Evolutionary conservation across 2,797 vertebrate species (phyloP).

Genomic region (Siniperca undulata): DNA sequence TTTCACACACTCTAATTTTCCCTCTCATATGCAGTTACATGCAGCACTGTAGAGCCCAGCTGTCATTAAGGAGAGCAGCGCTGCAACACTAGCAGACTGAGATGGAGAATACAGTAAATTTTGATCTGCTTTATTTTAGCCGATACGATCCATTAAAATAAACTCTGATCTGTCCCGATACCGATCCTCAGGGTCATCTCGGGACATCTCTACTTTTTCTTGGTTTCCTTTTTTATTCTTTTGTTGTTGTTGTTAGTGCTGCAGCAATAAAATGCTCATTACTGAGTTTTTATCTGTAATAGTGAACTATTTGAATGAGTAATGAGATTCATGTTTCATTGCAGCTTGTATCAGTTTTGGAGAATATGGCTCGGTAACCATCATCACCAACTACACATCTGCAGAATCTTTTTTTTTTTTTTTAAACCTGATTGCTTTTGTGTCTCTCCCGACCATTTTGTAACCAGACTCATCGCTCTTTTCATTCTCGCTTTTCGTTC

Average conservation of each 20-base stretch:
- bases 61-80: background rate
- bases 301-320: constrained; percentile 6
- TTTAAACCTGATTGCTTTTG: constrained; percentile 27
- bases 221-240: too few species aligned
- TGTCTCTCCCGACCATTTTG: constrained; percentile 46
- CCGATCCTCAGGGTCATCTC: background rate
- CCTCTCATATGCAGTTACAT: background rate
- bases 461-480: constrained; percentile 42
- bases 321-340: constrained; percentile 23
- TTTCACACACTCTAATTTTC: constrained; percentile 2
- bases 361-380: background rate
- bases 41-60: background rate
- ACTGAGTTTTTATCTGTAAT: constrained; percentile 21
- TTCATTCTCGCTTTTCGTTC: constrained; percentile 70
- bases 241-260: background rate
- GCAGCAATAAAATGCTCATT: constrained; percentile 21
- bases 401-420: background rate
- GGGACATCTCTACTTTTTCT: background rate
- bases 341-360: constrained; percentile 11
- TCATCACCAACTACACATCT: constrained; percentile 23
- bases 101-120: background rate
- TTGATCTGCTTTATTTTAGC: background rate
- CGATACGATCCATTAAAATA: background rate
- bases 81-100: background rate
- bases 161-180: background rate